Percentiles rank a stretch among this genome's conserved stretches.
These are phyloP conservation scores for Polyploca ridens DNA, from an alignment of 2,888 invertebrate species.

Conservation along the genomic window DNA sequence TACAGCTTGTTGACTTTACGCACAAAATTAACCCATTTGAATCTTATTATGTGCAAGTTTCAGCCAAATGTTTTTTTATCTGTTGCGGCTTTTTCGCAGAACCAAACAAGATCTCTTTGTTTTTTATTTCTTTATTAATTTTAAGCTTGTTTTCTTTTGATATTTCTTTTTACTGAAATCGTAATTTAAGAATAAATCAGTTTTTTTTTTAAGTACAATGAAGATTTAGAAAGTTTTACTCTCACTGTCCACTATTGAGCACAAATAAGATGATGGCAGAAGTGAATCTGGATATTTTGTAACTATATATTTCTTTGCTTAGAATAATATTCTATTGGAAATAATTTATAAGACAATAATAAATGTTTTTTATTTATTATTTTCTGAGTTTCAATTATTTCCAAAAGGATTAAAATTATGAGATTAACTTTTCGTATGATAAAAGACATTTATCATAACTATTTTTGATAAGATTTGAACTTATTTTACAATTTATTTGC, in stretches of 20 bases:
- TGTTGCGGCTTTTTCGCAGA: not conserved
- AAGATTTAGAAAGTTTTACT: not conserved
- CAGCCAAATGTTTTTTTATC: not conserved
- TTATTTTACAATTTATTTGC: not conserved
- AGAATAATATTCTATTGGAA: too few species aligned
- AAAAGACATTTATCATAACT: slow-evolving; percentile 20
- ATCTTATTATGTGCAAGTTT: not conserved
- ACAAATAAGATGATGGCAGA: not conserved
- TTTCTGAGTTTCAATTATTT: slow-evolving; percentile 20
- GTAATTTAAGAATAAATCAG: not conserved
- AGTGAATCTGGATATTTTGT: not conserved
- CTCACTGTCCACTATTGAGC: not conserved
- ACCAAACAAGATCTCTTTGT: slow-evolving; percentile 4
- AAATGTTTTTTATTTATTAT: not conserved
- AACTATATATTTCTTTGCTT: too few species aligned
- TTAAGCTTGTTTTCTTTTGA: slow-evolving; percentile 9
- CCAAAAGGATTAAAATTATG: slow-evolving; percentile 12
- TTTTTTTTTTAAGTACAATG: not conserved
- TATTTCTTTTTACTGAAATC: not conserved
- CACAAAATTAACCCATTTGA: not conserved
- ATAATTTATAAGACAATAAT: too few species aligned
- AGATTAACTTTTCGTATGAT: slow-evolving; percentile 24
- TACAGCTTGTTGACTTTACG: not conserved
- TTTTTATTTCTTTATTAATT: slow-evolving; percentile 8
- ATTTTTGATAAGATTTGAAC: slow-evolving; percentile 29